phyloP scores from a whole-genome alignment of 1,140 invertebrate genomes.

The Dendrolimus punctatus region DNA sequence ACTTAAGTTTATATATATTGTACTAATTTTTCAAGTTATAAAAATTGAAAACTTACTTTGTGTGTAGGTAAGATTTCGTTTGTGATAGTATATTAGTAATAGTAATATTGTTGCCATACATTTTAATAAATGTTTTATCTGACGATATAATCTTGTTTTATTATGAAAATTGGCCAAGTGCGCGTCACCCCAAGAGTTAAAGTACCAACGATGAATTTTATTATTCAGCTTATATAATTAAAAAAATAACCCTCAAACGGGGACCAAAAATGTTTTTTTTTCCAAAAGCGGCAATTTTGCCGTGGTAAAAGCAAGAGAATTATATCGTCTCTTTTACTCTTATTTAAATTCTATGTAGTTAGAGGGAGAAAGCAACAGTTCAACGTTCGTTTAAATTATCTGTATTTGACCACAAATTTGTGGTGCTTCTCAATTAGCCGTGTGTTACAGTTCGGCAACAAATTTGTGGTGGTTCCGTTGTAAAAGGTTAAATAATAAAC shows the following conservation, averaged over 20 bases:
- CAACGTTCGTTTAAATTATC: too few relatives aligned
- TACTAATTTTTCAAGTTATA: not conserved
- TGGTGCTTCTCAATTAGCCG: not conserved
- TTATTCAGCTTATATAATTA: too few relatives aligned
- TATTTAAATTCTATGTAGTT: too few relatives aligned
- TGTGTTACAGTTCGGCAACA: not conserved
- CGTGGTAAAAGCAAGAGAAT: too few relatives aligned
- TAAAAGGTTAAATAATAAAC: not conserved
- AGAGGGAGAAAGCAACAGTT: too few relatives aligned
- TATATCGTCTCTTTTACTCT: too few relatives aligned
- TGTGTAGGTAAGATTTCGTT: slow-evolving; percentile 14
- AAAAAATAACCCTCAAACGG: too few relatives aligned
- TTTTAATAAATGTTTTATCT: slow-evolving; percentile 47
- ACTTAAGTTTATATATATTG: too few relatives aligned
- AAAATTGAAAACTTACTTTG: slow-evolving; percentile 5
- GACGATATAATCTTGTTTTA: slow-evolving; percentile 13
- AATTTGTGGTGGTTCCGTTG: not conserved
- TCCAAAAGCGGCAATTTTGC: too few relatives aligned
- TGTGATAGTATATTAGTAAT: slow-evolving; percentile 25
- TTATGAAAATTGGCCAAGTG: not conserved
- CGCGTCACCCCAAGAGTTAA: too few relatives aligned
- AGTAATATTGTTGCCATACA: slow-evolving; percentile 29
- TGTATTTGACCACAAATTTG: not conserved
- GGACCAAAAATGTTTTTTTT: too few relatives aligned
- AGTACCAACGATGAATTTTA: not conserved